phyloP scores from a whole-genome alignment of 2,113 vertebrate genomes.

The Chaetodon auriga region DNA sequence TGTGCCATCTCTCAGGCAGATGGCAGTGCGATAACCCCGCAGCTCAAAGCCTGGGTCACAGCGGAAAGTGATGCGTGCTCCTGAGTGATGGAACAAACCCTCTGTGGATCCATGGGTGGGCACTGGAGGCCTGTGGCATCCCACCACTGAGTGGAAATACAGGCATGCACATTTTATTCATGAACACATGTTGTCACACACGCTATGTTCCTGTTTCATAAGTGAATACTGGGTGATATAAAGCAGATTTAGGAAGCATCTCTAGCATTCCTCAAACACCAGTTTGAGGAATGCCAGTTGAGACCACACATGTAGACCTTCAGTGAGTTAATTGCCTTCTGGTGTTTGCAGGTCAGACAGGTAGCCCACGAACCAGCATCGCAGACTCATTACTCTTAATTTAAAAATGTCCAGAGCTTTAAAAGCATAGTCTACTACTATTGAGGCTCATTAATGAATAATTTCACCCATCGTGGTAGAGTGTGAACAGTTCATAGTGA shows the following conservation, averaged over 20 bases:
- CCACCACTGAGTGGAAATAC: conserved; percentile 89
- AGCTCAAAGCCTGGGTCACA: conserved; percentile 89
- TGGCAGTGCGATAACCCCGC: conserved; percentile 83
- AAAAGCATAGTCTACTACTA: conserved; percentile 39
- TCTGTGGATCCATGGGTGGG: conserved; percentile 87
- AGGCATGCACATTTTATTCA: conserved; percentile 57
- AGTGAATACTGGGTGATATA: not conserved
- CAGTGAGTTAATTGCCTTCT: not conserved
- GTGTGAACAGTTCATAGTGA: conserved; percentile 52
- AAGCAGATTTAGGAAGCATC: conserved; percentile 25
- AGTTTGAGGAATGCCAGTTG: too few relatives aligned
- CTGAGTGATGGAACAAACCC: conserved; percentile 89
- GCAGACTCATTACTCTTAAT: conserved; percentile 7
- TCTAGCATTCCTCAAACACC: conserved; percentile 1
- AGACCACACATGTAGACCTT: conserved; percentile 50
- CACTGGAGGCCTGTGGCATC: conserved; percentile 88
- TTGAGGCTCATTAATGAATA: conserved; percentile 51
- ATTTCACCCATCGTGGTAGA: conserved; percentile 51
- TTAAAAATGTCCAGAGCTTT: conserved; percentile 25
- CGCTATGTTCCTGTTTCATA: not conserved
- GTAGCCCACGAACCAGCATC: not conserved
- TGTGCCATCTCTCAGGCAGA: conserved; percentile 88
- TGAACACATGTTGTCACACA: conserved; percentile 21
- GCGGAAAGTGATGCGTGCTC: conserved; percentile 87
- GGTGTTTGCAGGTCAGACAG: conserved; percentile 28